Conservation (phyloP, 2,113 vertebrate species). For the Pteronura brasiliensis region DNA sequence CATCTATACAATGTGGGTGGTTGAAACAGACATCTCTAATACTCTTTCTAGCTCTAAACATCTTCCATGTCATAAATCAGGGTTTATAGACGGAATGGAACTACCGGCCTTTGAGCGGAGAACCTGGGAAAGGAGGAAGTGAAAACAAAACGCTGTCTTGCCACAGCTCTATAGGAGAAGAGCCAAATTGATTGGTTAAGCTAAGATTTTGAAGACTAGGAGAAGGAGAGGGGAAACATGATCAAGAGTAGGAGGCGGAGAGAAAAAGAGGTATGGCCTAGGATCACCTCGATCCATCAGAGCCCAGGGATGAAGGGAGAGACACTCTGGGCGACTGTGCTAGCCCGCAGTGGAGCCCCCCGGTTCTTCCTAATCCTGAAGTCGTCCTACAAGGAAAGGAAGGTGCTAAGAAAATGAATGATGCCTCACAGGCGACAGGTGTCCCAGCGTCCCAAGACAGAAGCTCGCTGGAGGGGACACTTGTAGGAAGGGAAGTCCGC, state of each 20-base stretch:
- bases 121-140: not conserved
- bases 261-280: not conserved
- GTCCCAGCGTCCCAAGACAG: constrained; percentile 1
- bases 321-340: not conserved
- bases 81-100: not conserved
- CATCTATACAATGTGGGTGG: not conserved
- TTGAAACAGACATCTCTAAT: not conserved
- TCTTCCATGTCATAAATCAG: not conserved
- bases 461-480: not conserved
- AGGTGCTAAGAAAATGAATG: not conserved
- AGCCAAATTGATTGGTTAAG: not conserved
- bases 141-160: not conserved
- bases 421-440: constrained; percentile 45
- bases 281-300: not conserved
- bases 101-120: not conserved
- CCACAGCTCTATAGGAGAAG: not conserved
- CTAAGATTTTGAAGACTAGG: not conserved
- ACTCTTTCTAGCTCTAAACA: not conserved
- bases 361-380: not conserved
- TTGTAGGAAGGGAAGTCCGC: not conserved
- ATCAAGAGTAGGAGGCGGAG: not conserved
- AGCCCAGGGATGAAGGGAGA: not conserved
- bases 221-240: rapidly evolving
- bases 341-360: not conserved
- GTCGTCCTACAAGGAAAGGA: not conserved